phyloP scores from a whole-genome alignment of 2,888 invertebrate genomes.

The Pseudococcus jackbeardsleyi region DNA sequence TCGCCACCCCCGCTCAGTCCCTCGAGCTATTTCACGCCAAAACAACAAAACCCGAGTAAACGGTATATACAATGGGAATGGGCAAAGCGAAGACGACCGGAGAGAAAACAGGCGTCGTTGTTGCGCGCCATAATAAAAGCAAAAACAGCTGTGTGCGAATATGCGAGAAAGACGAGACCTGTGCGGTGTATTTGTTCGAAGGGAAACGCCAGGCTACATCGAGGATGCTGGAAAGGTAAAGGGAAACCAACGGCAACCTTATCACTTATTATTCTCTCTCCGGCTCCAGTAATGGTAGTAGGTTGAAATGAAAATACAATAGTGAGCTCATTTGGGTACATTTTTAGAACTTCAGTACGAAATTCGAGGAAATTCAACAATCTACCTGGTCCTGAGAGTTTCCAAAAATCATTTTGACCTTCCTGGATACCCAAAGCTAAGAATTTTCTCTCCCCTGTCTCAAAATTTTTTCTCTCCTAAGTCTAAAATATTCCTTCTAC shows the following conservation, averaged over 20 bases:
- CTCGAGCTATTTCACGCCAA: not conserved
- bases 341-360: too few species aligned
- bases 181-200: not conserved
- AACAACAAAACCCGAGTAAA: conserved; percentile 1
- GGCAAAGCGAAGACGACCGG: not conserved
- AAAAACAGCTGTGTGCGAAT: not conserved
- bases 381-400: too few species aligned
- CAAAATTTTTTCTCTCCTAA: too few species aligned
- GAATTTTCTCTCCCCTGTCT: too few species aligned
- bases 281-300: not conserved
- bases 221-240: not conserved
- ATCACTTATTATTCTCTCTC: not conserved
- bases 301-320: too few species aligned
- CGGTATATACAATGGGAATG: not conserved
- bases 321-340: too few species aligned
- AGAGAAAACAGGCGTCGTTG: not conserved
- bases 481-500: too few species aligned
- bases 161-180: not conserved
- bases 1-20: not conserved
- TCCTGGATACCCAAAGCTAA: too few species aligned
- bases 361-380: too few species aligned
- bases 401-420: too few species aligned
- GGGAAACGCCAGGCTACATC: not conserved
- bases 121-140: conserved; percentile 4
- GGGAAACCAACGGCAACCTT: not conserved